Base-by-base conservation (phyloP, 1,140 invertebrate genomes). In the Mya arenaria region DNA sequence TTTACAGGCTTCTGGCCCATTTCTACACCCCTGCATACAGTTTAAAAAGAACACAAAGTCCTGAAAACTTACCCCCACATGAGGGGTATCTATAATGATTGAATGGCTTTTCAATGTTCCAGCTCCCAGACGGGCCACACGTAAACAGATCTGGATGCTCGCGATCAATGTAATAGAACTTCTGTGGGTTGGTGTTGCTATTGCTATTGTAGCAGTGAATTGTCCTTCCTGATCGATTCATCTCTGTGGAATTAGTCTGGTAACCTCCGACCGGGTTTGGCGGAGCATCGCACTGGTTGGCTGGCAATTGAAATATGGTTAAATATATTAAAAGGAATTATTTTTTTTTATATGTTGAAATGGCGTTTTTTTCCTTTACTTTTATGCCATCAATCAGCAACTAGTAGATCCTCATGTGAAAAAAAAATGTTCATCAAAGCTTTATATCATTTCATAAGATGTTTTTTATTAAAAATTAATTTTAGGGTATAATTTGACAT, bases 51-150 rank as follows among this genome's bases (percentile, higher is more conserved):
- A n/a, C n/a, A n/a, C n/a, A n/a, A n/a, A n/a, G n/a, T n/a, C n/a
- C n/a, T 52, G 2, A 66, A 4, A 37, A 30, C 28, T 19, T 83
- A 90, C 89, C 25, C 84, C 89, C 89, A 88, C 89, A 90, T 17
- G 88, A 74, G 23, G 89, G 89, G 41, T 86, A 90, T 73, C 74
- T 48, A 17, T 84, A 34, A 23, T 56, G 36, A 17, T 63, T 17
- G 36, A 85, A 81, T 30, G 78, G 62, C 25, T 85, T 68, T 0
- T 41, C 68, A 10, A 39, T 55, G 23, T 86, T 69, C 84, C 84
- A 88, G 23, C 44, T 74, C 23, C 88, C 88, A n/a, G 83, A 75
- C 10, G 88, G 88, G n/a, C 88, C 87, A 86, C 89, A 90, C 32
- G 89, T 87, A 74, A 86, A 89, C 10, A 85, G 63, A 10, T 81